These are phyloP conservation scores for Centropus bengalensis DNA, from an alignment of 2,113 vertebrate species.

Conservation along the genomic window DNA sequence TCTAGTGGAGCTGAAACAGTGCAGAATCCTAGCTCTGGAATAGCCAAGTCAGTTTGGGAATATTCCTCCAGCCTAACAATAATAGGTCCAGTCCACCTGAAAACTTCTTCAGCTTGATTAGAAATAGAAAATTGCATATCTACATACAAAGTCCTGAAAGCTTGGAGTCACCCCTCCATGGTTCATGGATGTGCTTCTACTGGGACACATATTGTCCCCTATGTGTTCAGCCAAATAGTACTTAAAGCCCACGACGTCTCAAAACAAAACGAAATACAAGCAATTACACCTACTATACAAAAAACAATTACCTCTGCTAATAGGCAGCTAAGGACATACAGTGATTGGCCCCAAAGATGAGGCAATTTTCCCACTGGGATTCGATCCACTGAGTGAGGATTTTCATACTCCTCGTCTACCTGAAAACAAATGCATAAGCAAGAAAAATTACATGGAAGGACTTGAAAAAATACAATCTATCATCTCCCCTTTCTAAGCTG, in stretches of 20 bases:
- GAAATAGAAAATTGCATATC: not conserved
- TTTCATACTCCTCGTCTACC: constrained; percentile 94
- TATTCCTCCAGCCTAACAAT: not conserved
- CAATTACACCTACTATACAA: not conserved
- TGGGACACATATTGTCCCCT: not conserved
- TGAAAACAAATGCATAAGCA: constrained; percentile 61
- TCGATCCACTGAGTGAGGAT: constrained; percentile 92
- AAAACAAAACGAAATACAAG: not conserved
- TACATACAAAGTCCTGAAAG: not conserved
- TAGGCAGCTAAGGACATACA: constrained; percentile 91
- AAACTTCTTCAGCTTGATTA: not conserved
- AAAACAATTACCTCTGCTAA: constrained; percentile 87
- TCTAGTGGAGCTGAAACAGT: not conserved
- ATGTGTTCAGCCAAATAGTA: not conserved
- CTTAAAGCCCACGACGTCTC: not conserved
- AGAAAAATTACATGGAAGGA: not conserved
- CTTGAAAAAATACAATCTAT: not conserved
- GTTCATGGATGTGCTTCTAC: not conserved
- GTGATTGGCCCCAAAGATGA: constrained; percentile 96
- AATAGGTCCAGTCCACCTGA: not conserved
- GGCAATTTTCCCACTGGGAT: constrained; percentile 88
- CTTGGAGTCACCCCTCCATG: not conserved
- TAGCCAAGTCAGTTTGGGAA: not conserved
- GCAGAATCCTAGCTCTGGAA: not conserved
- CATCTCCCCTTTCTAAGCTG: not conserved